Conservation (phyloP, 2,113 vertebrate genomes). For the Spea bombifrons region DNA sequence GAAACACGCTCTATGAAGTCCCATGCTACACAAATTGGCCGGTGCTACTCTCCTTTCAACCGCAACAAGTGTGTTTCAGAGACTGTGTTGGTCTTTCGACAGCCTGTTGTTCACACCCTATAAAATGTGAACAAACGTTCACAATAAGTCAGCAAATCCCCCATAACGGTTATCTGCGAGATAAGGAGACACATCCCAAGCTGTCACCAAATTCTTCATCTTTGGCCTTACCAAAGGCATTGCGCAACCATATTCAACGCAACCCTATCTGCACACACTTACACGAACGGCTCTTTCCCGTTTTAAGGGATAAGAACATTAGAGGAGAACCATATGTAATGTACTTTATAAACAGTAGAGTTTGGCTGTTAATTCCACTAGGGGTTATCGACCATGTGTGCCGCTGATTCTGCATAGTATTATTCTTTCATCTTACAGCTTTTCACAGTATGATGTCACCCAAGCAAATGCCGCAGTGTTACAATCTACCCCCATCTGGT, state of each 20-base stretch:
- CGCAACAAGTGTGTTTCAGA: not conserved
- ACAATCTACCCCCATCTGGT: slow-evolving; percentile 8
- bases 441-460: slow-evolving; percentile 9
- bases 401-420: not conserved
- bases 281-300: no score
- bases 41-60: not conserved
- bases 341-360: not conserved
- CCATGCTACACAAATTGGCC: not conserved
- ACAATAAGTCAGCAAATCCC: slow-evolving; percentile 23
- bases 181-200: slow-evolving; percentile 38
- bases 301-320: no score
- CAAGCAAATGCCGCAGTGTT: not conserved
- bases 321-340: no score
- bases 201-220: slow-evolving; percentile 32
- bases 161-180: slow-evolving; percentile 30
- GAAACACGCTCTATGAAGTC: not conserved
- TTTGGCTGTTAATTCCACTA: not conserved
- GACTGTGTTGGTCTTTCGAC: slow-evolving; percentile 1
- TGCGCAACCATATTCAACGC: not conserved
- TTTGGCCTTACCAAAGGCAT: not conserved
- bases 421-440: not conserved
- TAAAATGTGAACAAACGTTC: slow-evolving; percentile 15
- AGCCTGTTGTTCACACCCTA: slow-evolving; percentile 20
- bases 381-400: not conserved
- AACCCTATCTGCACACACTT: not conserved